A percentile compares a stretch with the other conserved stretches of the same genome.
phyloP scores from a whole-genome alignment of 1,140 invertebrate species.

The Caenorhabditis briggsae region DNA sequence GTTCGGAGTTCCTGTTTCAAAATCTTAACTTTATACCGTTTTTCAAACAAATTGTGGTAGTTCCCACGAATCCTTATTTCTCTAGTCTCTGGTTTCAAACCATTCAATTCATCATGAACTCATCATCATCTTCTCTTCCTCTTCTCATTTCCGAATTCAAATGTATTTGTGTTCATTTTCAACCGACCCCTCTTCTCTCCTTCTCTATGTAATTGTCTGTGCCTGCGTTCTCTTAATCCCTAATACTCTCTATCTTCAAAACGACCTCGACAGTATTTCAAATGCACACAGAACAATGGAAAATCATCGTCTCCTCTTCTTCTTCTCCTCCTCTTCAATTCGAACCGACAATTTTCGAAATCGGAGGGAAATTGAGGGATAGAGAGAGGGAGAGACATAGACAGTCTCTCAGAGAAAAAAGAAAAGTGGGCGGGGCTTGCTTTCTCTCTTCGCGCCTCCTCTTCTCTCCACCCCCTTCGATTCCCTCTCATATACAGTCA shows the following conservation, averaged over 20 bases:
- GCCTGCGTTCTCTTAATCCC: background rate
- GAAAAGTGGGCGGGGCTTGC: slow-evolving; percentile 59
- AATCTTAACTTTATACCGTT: too few species aligned
- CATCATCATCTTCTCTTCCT: background rate
- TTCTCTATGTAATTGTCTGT: background rate
- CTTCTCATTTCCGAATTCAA: background rate
- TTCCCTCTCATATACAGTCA: slow-evolving; percentile 34
- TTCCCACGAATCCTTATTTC: background rate
- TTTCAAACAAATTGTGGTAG: too few species aligned
- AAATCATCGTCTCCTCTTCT: slow-evolving; percentile 25
- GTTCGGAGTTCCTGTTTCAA: too few species aligned
- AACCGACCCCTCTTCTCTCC: background rate
- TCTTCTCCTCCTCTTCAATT: background rate
- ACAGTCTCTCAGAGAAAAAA: slow-evolving; percentile 34
- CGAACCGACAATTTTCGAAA: slow-evolving; percentile 33
- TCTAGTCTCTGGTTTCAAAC: background rate
- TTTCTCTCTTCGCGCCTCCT: slow-evolving; percentile 6
- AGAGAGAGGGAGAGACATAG: slow-evolving; percentile 12
- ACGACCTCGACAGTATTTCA: slow-evolving; percentile 48
- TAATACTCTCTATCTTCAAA: background rate
- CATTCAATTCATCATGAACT: background rate
- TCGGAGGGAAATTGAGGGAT: background rate
- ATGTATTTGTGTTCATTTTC: slow-evolving; percentile 39
- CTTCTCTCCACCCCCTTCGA: background rate
- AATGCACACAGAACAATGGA: slow-evolving; percentile 45